Evolutionary conservation across 2,888 invertebrate species (phyloP).

Genomic region (Coelinius sp.): DNA sequence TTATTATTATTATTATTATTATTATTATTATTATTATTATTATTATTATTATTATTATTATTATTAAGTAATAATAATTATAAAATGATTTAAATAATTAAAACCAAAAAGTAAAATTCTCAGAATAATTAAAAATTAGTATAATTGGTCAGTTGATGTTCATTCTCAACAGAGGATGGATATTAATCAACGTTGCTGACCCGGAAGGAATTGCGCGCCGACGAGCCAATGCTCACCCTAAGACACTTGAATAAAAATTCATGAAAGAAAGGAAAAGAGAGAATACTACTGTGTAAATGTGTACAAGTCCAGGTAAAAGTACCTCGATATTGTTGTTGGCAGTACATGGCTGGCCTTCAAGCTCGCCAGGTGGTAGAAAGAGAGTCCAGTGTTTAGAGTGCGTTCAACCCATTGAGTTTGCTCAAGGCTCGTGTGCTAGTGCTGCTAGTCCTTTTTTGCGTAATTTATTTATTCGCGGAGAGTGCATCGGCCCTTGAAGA

Average conservation of each 20-base stretch:
- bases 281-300: not conserved
- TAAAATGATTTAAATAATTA: too few relatives aligned
- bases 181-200: not conserved
- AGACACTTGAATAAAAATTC: not conserved
- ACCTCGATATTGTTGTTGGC: slow-evolving; percentile 17
- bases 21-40: too few relatives aligned
- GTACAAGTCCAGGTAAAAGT: slow-evolving; percentile 18
- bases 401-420: slow-evolving; percentile 23
- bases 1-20: too few relatives aligned
- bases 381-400: slow-evolving; percentile 27
- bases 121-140: not conserved
- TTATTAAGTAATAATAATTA: too few relatives aligned
- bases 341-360: slow-evolving; percentile 23
- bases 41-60: too few relatives aligned
- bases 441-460: not conserved
- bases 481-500: slow-evolving; percentile 20
- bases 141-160: not conserved
- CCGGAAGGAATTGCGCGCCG: slow-evolving; percentile 16
- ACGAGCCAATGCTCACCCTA: not conserved
- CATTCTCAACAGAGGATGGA: not conserved
- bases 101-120: too few relatives aligned
- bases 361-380: slow-evolving; percentile 22
- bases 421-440: slow-evolving; percentile 2
- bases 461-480: not conserved
- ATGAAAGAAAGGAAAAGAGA: not conserved